Conservation (phyloP, 1,140 invertebrate species). For the Ceratosolen fusciceps region DNA sequence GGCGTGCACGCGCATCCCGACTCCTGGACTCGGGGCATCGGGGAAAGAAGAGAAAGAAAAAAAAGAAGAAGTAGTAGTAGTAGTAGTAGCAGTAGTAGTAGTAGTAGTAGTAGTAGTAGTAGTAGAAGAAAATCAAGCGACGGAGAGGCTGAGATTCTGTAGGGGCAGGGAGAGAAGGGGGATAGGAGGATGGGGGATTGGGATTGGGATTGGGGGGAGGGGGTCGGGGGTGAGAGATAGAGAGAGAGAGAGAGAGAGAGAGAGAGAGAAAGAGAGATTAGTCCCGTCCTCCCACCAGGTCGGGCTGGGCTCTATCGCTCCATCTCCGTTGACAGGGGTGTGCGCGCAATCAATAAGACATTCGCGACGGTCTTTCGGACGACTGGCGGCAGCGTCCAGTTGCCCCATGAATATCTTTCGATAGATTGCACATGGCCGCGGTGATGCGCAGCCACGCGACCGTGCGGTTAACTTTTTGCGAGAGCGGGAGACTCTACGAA, state of each 20-base stretch:
- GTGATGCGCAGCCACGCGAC: slow-evolving; percentile 67
- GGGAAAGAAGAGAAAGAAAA: no score
- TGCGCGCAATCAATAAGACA: slow-evolving; percentile 71
- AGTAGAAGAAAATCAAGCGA: no score
- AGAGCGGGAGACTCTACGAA: slow-evolving; percentile 23
- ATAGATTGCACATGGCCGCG: slow-evolving; percentile 70
- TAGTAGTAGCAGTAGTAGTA: no score
- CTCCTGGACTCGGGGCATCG: background rate
- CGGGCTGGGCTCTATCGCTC: background rate
- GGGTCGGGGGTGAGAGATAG: no score
- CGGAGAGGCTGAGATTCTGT: no score
- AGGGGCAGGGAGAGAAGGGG: slow-evolving; percentile 19
- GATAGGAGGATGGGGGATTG: no score
- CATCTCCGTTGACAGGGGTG: slow-evolving; percentile 47
- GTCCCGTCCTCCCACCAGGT: background rate
- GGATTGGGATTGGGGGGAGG: no score
- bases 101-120: no score
- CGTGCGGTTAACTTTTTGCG: slow-evolving; percentile 68
- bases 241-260: no score
- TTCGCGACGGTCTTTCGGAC: slow-evolving; percentile 65
- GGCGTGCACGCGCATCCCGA: slow-evolving; percentile 16
- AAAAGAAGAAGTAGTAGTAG: no score
- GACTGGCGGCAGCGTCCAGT: slow-evolving; percentile 26
- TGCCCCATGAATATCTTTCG: slow-evolving; percentile 73
- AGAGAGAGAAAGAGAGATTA: no score